Conservation (phyloP, 2,113 vertebrate species). For the Mionectes macconnelli region DNA sequence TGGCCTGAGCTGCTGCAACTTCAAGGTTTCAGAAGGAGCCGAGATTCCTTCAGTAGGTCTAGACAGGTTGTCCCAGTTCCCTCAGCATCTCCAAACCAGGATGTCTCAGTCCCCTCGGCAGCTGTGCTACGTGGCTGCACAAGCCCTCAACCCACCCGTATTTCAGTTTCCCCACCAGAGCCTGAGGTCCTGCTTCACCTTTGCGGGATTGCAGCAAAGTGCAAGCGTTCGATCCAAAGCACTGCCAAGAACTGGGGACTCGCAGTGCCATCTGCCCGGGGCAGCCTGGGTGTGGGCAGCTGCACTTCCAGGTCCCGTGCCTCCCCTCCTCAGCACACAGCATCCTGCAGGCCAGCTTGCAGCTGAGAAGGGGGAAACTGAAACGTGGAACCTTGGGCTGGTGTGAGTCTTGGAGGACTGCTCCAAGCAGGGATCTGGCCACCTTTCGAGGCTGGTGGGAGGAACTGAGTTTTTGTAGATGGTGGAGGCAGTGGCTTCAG, state of each 20-base stretch:
- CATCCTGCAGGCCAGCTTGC: rapidly evolving
- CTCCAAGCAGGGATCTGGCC: not conserved
- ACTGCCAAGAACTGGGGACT: not conserved
- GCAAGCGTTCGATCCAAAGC: not conserved
- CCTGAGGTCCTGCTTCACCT: not conserved
- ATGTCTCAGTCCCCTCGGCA: not conserved
- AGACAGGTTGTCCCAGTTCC: not conserved
- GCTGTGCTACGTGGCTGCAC: not conserved
- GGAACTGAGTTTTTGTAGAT: not conserved
- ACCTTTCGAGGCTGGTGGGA: not conserved
- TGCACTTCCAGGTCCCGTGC: not conserved
- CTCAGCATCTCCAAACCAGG: not conserved
- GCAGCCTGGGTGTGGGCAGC: not conserved
- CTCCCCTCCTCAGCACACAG: not conserved
- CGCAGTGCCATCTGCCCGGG: not conserved
- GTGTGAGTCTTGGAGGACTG: not conserved
- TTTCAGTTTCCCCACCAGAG: not conserved
- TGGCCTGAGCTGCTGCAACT: not conserved
- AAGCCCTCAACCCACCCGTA: rapidly evolving
- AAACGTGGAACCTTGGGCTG: not conserved
- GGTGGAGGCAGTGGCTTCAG: not conserved
- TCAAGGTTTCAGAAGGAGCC: not conserved
- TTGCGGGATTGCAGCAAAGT: not conserved
- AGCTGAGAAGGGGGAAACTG: not conserved
- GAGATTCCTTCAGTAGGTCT: rapidly evolving